Conservation (phyloP, 2,888 invertebrate species). For the Atethmia centrago region DNA sequence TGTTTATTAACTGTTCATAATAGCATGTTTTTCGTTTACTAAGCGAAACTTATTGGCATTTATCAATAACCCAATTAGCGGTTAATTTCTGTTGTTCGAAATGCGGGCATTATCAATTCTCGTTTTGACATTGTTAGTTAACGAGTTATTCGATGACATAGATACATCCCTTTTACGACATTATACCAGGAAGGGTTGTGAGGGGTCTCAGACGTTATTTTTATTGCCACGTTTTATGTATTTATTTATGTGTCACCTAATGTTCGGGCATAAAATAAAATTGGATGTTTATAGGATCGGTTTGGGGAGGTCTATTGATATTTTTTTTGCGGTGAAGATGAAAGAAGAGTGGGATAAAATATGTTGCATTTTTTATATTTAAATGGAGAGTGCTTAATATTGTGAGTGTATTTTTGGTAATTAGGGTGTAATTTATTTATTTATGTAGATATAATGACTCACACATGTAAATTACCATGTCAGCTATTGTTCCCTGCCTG, state of each 20-base stretch:
- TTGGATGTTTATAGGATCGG: conserved; percentile 66
- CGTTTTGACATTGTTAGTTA: conserved; percentile 29
- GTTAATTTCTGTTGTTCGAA: conserved; percentile 27
- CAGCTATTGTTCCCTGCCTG: neutral
- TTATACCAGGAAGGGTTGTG: conserved; percentile 65
- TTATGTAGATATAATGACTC: conserved; percentile 1
- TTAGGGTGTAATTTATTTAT: conserved; percentile 30
- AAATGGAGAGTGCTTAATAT: conserved; percentile 8
- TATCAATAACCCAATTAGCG: conserved; percentile 46
- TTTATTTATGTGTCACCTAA: conserved; percentile 58
- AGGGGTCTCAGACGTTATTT: conserved; percentile 52
- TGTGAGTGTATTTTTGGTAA: conserved; percentile 22
- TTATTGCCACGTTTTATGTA: conserved; percentile 66
- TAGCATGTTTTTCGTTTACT: conserved; percentile 14
- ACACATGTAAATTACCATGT: too few relatives aligned
- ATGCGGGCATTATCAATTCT: conserved; percentile 62
- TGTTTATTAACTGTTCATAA: conserved; percentile 23
- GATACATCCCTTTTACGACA: conserved; percentile 52
- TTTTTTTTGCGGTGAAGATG: conserved; percentile 39
- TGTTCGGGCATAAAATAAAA: conserved; percentile 67
- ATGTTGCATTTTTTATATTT: conserved; percentile 35
- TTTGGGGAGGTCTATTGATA: conserved; percentile 37
- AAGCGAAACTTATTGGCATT: conserved; percentile 10
- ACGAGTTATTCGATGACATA: conserved; percentile 27
- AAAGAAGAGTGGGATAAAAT: conserved; percentile 13